phyloP scores from a whole-genome alignment of 2,113 vertebrate genomes.

The Redunca redunca region DNA sequence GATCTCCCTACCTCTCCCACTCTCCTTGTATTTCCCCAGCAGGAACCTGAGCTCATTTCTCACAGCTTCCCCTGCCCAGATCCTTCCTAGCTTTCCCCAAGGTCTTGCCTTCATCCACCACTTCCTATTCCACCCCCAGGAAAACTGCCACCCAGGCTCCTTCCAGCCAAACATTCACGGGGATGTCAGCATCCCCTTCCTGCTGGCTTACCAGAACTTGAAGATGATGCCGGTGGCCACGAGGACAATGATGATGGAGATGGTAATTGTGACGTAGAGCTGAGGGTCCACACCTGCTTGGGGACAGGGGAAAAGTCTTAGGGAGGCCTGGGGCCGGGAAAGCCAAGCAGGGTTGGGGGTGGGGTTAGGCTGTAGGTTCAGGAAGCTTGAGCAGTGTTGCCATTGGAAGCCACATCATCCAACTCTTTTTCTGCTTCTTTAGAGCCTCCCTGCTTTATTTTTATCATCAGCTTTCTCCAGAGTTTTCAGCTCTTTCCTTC shows the following conservation, averaged over 20 bases:
- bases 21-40: neutral
- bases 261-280: constrained; percentile 85
- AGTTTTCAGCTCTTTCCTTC: neutral
- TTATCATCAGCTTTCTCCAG: neutral
- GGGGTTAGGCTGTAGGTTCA: neutral
- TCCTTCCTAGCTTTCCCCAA: neutral
- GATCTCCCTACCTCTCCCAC: neutral
- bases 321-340: neutral
- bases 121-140: neutral
- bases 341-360: neutral
- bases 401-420: neutral
- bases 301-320: constrained; percentile 1
- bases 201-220: constrained; percentile 84
- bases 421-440: neutral
- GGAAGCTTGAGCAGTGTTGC: neutral
- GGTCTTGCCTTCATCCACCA: neutral
- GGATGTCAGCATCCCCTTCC: neutral
- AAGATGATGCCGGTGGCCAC: constrained; percentile 86
- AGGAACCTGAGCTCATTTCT: neutral
- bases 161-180: neutral
- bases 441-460: neutral
- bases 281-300: constrained; percentile 84
- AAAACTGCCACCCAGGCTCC: neutral
- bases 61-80: neutral
- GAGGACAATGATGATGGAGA: constrained; percentile 85